Percentiles rank a stretch among this genome's conserved stretches.
Conservation (phyloP, 1,140 invertebrate genomes). For the Atta cephalotes region DNA sequence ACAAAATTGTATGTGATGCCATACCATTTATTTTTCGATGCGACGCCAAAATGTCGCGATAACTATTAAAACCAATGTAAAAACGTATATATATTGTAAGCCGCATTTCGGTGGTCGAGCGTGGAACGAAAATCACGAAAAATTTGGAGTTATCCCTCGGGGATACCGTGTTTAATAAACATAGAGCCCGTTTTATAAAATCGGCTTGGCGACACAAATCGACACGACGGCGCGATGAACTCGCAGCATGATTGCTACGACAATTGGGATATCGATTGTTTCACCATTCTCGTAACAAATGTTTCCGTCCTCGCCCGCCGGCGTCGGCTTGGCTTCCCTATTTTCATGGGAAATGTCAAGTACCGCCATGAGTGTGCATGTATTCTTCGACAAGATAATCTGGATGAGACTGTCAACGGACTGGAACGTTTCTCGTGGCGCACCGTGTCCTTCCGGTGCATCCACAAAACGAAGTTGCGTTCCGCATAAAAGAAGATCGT, state of each 20-base stretch:
- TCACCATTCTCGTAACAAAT: constrained; percentile 28
- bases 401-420: constrained; percentile 17
- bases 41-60: constrained; percentile 22
- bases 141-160: constrained; percentile 28
- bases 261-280: constrained; percentile 49
- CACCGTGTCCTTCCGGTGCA: constrained; percentile 27
- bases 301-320: background rate
- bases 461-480: background rate
- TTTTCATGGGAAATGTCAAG: constrained; percentile 40
- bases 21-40: constrained; percentile 38
- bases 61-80: constrained; percentile 47
- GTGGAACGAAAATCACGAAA: constrained; percentile 30
- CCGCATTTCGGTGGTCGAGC: constrained; percentile 6
- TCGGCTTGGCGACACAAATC: constrained; percentile 40
- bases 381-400: constrained; percentile 15
- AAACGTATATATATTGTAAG: background rate
- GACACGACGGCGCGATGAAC: background rate
- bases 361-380: background rate
- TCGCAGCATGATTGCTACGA: constrained; percentile 35
- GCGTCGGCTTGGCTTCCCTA: background rate
- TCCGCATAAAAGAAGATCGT: constrained; percentile 52
- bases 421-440: constrained; percentile 5
- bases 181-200: constrained; percentile 50
- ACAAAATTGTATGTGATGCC: background rate
- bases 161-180: constrained; percentile 56